phyloP scores from a whole-genome alignment of 2,888 invertebrate genomes.

The Cephus rjabovi region DNA sequence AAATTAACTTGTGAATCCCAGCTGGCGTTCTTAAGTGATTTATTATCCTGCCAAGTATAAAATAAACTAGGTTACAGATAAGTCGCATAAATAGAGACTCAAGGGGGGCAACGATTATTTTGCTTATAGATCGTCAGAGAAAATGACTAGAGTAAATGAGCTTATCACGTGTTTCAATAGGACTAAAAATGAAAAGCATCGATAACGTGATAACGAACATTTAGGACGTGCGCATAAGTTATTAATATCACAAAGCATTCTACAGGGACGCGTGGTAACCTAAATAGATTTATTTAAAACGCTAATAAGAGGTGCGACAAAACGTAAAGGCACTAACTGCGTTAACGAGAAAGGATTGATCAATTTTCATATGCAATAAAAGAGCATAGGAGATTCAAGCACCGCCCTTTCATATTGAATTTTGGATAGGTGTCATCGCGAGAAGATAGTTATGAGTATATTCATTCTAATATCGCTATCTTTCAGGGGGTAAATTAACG shows the following conservation, averaged over 20 bases:
- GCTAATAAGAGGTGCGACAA: not conserved
- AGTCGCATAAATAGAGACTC: not conserved
- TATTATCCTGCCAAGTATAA: not conserved
- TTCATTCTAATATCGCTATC: not conserved
- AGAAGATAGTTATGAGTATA: not conserved
- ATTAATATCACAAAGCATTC: not conserved
- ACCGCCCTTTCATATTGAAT: not conserved
- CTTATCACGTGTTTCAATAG: not conserved
- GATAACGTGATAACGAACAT: not conserved
- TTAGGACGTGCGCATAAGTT: not conserved
- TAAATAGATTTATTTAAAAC: not conserved
- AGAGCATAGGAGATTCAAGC: not conserved
- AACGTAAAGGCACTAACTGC: conserved; percentile 31
- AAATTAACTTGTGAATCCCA: conserved; percentile 13
- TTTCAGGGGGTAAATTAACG: not conserved
- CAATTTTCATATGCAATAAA: conserved; percentile 4
- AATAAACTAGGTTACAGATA: not conserved
- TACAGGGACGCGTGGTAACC: not conserved
- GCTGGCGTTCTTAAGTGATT: not conserved
- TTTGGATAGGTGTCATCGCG: not conserved
- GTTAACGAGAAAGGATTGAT: conserved; percentile 29
- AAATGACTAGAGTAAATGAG: not conserved
- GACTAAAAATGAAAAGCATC: not conserved
- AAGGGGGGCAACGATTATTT: not conserved
- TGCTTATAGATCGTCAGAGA: not conserved